Percentiles rank a stretch among this genome's conserved stretches.
Evolutionary conservation across 2,113 vertebrate genomes (phyloP).

Genomic region (Promerops cafer): DNA sequence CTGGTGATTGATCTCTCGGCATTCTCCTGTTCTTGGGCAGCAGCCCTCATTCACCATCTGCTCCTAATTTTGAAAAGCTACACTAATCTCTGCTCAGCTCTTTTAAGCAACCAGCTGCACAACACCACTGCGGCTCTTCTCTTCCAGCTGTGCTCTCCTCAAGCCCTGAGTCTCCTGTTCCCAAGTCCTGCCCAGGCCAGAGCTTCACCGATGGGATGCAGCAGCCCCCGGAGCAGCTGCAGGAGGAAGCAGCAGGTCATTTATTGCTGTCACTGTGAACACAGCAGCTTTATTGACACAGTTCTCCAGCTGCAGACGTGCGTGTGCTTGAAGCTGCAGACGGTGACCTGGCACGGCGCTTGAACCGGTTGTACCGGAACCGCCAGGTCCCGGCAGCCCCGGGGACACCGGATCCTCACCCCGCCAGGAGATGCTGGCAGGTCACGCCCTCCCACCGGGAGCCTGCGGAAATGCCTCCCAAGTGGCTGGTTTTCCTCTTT

Average conservation of each 20-base stretch:
- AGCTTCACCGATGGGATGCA: rapidly evolving
- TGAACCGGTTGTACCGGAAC: neutral
- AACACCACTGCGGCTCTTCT: rapidly evolving
- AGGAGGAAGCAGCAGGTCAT: neutral
- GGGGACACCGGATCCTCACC: neutral
- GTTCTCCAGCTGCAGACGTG: neutral
- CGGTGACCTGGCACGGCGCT: neutral
- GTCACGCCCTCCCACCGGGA: neutral
- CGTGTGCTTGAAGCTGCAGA: neutral
- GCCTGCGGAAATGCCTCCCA: rapidly evolving
- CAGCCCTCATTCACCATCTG: neutral
- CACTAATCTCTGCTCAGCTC: neutral
- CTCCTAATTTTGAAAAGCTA: neutral
- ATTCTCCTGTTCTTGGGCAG: neutral
- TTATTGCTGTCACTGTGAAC: neutral
- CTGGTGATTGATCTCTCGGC: neutral
- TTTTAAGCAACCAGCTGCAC: neutral
- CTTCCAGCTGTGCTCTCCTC: neutral
- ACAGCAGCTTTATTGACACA: neutral
- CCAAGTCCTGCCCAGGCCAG: neutral
- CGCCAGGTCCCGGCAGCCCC: neutral
- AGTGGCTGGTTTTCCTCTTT: neutral
- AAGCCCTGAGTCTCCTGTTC: neutral
- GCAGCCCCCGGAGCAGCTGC: neutral
- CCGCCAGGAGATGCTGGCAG: neutral